Conservation (phyloP, 2,113 vertebrate genomes). For the Entelurus aequoreus region DNA sequence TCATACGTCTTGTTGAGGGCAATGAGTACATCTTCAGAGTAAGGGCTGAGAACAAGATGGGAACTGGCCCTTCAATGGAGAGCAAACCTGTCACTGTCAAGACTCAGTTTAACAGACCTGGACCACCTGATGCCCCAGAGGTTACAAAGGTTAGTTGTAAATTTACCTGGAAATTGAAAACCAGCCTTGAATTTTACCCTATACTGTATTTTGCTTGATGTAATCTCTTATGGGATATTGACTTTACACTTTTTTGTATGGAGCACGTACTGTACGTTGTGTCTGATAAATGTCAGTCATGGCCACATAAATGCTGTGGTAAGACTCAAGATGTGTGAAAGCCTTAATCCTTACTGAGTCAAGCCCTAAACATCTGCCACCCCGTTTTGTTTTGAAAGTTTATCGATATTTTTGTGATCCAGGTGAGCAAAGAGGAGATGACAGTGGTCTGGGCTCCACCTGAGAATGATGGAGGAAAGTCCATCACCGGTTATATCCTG, state of each 20-base stretch:
- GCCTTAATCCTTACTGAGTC: too few relatives aligned
- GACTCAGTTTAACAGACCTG: slow-evolving; percentile 89
- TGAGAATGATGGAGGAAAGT: slow-evolving; percentile 95
- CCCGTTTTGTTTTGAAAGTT: background rate
- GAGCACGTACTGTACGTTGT: too few relatives aligned
- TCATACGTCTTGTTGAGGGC: slow-evolving; percentile 89
- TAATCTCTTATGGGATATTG: too few relatives aligned
- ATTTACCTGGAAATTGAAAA: slow-evolving; percentile 29
- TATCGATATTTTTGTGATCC: slow-evolving; percentile 1
- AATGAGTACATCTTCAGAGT: slow-evolving; percentile 98
- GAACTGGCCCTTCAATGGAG: slow-evolving; percentile 89
- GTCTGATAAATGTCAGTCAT: too few relatives aligned
- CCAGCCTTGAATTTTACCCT: too few relatives aligned
- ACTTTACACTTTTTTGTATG: too few relatives aligned
- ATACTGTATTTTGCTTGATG: too few relatives aligned
- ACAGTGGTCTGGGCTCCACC: slow-evolving; percentile 97
- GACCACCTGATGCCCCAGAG: slow-evolving; percentile 90
- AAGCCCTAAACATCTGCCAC: too few relatives aligned
- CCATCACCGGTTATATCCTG: slow-evolving; percentile 94
- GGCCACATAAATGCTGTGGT: too few relatives aligned
- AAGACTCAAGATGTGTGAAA: too few relatives aligned
- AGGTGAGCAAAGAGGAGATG: slow-evolving; percentile 92
- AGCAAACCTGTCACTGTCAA: slow-evolving; percentile 87
- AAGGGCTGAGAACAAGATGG: slow-evolving; percentile 98
- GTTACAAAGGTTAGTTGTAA: slow-evolving; percentile 80